Evolutionary conservation across 2,888 invertebrate species (phyloP).

Genomic region (Drosophila ezoana): DNA sequence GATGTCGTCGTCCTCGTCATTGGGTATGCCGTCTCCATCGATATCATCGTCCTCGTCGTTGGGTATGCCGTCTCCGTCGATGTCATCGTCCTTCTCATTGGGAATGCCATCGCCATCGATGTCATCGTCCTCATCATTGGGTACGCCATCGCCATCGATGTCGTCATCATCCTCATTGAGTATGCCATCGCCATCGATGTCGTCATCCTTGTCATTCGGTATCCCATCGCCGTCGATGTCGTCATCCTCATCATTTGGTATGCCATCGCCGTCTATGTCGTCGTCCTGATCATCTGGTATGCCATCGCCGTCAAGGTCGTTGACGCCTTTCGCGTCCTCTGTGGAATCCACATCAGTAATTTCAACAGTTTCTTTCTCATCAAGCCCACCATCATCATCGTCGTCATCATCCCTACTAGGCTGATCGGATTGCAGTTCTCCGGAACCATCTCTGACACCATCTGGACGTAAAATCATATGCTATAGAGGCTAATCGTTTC

Average conservation of each 20-base stretch:
- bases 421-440: constrained; percentile 81
- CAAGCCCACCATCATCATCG: constrained; percentile 72
- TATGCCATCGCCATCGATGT: constrained; percentile 81
- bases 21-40: constrained; percentile 78
- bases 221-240: constrained; percentile 85
- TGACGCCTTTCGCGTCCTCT: constrained; percentile 79
- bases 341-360: constrained; percentile 82
- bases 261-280: constrained; percentile 85
- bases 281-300: constrained; percentile 82
- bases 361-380: constrained; percentile 81
- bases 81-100: constrained; percentile 82
- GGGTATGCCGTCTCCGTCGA: constrained; percentile 83
- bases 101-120: constrained; percentile 83
- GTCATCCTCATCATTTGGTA: constrained; percentile 84
- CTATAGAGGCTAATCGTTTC: not conserved
- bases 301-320: constrained; percentile 82
- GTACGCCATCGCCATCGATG: constrained; percentile 77
- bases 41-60: constrained; percentile 81
- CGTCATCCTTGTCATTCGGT: constrained; percentile 82
- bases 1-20: constrained; percentile 71
- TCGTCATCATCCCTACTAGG: constrained; percentile 76
- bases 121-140: constrained; percentile 74
- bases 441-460: constrained; percentile 80
- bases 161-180: constrained; percentile 73
- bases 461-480: constrained; percentile 40